These are phyloP conservation scores for Planococcus citri DNA, from an alignment of 1,140 invertebrate genomes.

Conservation along the genomic window DNA sequence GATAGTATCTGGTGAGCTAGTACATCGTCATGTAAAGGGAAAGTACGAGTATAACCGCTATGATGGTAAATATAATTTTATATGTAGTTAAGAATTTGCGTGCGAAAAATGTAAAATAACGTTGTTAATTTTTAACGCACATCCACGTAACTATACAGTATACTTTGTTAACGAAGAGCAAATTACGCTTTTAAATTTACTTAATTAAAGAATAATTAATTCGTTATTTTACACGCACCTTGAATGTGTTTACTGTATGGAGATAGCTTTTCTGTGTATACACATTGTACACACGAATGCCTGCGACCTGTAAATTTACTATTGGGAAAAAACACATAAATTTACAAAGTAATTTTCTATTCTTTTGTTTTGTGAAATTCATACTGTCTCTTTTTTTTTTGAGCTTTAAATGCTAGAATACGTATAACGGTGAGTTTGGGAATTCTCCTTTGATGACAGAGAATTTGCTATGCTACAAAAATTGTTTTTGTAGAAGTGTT, in stretches of 20 bases:
- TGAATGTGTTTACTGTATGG: not conserved
- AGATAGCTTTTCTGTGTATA: not conserved
- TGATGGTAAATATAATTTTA: not conserved
- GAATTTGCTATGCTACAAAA: too few relatives aligned
- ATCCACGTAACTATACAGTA: not conserved
- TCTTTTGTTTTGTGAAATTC: too few relatives aligned
- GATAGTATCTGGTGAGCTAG: not conserved
- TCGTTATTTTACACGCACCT: not conserved
- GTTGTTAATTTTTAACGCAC: not conserved
- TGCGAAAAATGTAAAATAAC: not conserved
- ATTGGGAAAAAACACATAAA: too few relatives aligned
- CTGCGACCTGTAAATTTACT: too few relatives aligned
- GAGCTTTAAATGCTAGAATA: too few relatives aligned
- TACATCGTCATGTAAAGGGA: not conserved
- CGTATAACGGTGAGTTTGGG: too few relatives aligned
- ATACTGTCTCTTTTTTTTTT: too few relatives aligned
- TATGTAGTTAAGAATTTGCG: not conserved
- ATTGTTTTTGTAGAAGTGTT: too few relatives aligned
- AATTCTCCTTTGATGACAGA: too few relatives aligned
- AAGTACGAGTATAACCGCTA: not conserved
- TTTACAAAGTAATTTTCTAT: too few relatives aligned
- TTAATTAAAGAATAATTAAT: not conserved
- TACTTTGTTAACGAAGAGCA: not conserved
- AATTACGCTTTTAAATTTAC: not conserved
- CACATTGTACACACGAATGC: too few relatives aligned